Percentiles rank a stretch among this genome's conserved stretches.
Conservation (phyloP, 2,888 invertebrate genomes). For the Lepidochitona cinerea region DNA sequence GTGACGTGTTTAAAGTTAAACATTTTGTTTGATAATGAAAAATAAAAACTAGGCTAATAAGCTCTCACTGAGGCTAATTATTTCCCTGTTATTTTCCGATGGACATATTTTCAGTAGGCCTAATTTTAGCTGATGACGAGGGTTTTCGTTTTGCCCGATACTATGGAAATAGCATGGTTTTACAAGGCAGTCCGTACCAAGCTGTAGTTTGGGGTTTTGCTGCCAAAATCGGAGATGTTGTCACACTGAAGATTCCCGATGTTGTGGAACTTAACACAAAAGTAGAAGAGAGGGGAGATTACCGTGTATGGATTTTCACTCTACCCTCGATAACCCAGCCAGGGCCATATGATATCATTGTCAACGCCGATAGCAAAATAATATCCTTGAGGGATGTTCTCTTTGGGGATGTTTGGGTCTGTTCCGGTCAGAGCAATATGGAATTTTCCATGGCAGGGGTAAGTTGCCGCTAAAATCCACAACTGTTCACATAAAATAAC, state of each 20-base stretch:
- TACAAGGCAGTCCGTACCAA: conserved; percentile 46
- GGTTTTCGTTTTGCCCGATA: conserved; percentile 13
- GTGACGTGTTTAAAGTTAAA: too few species aligned
- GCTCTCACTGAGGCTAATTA: too few species aligned
- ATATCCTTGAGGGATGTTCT: conserved; percentile 50
- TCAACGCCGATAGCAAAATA: conserved; percentile 20
- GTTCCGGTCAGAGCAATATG: conserved; percentile 68
- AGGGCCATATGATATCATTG: conserved; percentile 42
- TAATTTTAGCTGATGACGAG: too few species aligned
- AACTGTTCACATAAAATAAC: too few species aligned
- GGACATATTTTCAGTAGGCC: too few species aligned
- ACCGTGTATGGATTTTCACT: conserved; percentile 24
- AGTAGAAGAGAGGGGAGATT: not conserved
- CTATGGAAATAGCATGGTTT: conserved; percentile 58
- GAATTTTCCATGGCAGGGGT: conserved; percentile 43
- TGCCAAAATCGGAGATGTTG: not conserved
- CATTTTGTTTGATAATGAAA: too few species aligned
- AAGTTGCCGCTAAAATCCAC: not conserved
- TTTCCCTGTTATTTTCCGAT: too few species aligned
- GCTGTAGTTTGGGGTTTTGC: conserved; percentile 56
- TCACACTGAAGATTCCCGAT: not conserved
- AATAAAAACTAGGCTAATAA: too few species aligned
- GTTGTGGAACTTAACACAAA: not conserved
- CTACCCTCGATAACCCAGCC: conserved; percentile 35
- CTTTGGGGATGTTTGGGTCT: conserved; percentile 69